Conservation (phyloP, 2,113 vertebrate genomes). For the Labeo rohita region DNA sequence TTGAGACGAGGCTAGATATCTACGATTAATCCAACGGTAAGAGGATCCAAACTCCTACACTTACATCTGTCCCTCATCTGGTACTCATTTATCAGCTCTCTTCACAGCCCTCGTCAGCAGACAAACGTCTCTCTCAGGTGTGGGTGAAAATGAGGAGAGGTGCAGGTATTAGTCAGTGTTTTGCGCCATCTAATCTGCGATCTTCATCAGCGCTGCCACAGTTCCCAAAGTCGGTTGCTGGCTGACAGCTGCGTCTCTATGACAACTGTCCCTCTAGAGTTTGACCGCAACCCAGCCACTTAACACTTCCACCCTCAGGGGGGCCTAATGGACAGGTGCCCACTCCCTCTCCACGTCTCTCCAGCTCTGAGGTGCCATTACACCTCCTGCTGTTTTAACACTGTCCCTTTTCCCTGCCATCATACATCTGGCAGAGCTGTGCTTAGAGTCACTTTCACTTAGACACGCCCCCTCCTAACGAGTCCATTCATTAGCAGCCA, state of each 20-base stretch:
- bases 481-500: conserved; percentile 91
- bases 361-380: not conserved
- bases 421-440: conserved; percentile 89
- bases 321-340: conserved; percentile 89
- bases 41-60: conserved; percentile 40
- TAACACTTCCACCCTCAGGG: conserved; percentile 41
- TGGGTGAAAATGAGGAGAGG: conserved; percentile 22
- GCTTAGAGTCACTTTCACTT: conserved; percentile 90
- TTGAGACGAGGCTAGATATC: not conserved
- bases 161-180: conserved; percentile 23
- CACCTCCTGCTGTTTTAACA: conserved; percentile 52
- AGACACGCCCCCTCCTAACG: conserved; percentile 88
- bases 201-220: conserved; percentile 13
- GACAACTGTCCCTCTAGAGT: conserved; percentile 45
- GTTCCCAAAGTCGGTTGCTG: not conserved
- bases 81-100: conserved; percentile 10
- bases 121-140: conserved; percentile 39
- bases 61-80: conserved; percentile 44
- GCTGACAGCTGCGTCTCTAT: conserved; percentile 33
- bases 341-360: conserved; percentile 73
- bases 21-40: not conserved
- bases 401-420: conserved; percentile 30
- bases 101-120: conserved; percentile 20
- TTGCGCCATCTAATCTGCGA: conserved; percentile 6
- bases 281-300: conserved; percentile 42